These are phyloP conservation scores for Spodoptera picta DNA, from an alignment of 2,888 invertebrate genomes.

Conservation along the genomic window DNA sequence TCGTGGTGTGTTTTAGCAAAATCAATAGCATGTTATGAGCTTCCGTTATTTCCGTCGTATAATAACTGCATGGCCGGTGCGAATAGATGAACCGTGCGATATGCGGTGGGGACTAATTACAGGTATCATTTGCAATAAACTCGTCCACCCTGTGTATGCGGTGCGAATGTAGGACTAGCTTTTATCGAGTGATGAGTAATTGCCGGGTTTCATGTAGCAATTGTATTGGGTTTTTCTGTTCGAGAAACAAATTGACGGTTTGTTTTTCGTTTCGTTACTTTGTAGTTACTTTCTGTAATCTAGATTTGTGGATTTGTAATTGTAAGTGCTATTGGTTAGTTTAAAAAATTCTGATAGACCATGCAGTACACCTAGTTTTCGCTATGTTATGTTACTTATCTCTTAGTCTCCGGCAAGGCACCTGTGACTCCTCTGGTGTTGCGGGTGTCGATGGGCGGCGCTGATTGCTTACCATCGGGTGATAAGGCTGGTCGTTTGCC, in stretches of 20 bases:
- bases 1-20: conserved; percentile 71
- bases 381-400: too few relatives aligned
- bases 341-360: too few relatives aligned
- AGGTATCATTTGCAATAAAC: conserved; percentile 86
- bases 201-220: conserved; percentile 32
- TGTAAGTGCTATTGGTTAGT: too few relatives aligned
- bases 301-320: too few relatives aligned
- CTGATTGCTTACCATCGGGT: too few relatives aligned
- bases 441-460: too few relatives aligned
- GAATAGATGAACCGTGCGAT: conserved; percentile 81
- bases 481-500: too few relatives aligned
- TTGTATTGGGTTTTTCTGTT: conserved; percentile 29
- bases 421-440: too few relatives aligned
- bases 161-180: conserved; percentile 44
- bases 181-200: conserved; percentile 31
- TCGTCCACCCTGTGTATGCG: conserved; percentile 61
- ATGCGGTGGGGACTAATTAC: conserved; percentile 78
- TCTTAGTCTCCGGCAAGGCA: too few relatives aligned
- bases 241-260: conserved; percentile 20
- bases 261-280: conserved; percentile 7
- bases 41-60: conserved; percentile 78
- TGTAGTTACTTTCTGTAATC: conserved; percentile 1
- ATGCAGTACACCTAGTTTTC: too few relatives aligned
- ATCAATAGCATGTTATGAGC: conserved; percentile 78
- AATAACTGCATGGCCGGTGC: conserved; percentile 67